Conservation (phyloP, 2,888 invertebrate genomes). For the Cerastoderma edule region DNA sequence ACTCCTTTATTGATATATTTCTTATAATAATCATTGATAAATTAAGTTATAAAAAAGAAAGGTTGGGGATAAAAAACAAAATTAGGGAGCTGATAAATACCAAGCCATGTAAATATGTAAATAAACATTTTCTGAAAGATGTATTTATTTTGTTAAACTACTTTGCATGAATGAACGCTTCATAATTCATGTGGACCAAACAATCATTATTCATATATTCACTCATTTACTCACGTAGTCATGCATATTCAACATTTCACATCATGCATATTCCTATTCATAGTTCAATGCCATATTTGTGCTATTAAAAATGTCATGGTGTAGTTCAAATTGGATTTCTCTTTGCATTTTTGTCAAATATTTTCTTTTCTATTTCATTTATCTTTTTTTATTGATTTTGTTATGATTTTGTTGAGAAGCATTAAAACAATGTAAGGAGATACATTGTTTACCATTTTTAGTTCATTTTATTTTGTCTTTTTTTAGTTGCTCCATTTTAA, state of each 20-base stretch:
- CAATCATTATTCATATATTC: conserved; percentile 3
- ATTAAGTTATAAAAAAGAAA: too few relatives aligned
- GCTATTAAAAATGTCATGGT: conserved; percentile 6
- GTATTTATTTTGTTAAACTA: conserved; percentile 13
- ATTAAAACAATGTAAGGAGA: too few relatives aligned
- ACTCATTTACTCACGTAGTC: conserved; percentile 5
- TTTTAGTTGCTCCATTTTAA: too few relatives aligned
- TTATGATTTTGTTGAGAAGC: conserved; percentile 10
- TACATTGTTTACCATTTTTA: neutral
- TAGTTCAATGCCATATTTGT: conserved; percentile 18
- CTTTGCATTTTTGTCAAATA: neutral
- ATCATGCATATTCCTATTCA: conserved; percentile 23
- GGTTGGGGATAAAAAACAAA: too few relatives aligned
- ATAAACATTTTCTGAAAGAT: conserved; percentile 1
- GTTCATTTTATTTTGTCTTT: too few relatives aligned
- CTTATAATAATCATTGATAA: too few relatives aligned
- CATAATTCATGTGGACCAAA: conserved; percentile 17
- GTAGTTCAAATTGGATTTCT: neutral
- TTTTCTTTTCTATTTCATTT: conserved; percentile 4
- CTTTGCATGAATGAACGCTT: conserved; percentile 8
- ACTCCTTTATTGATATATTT: too few relatives aligned
- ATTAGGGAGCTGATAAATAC: neutral
- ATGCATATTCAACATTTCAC: neutral
- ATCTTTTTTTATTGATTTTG: neutral
- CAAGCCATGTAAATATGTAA: conserved; percentile 17